These are phyloP conservation scores for Ptychadena robeensis DNA, from an alignment of 2,797 vertebrate species.

Conservation along the genomic window DNA sequence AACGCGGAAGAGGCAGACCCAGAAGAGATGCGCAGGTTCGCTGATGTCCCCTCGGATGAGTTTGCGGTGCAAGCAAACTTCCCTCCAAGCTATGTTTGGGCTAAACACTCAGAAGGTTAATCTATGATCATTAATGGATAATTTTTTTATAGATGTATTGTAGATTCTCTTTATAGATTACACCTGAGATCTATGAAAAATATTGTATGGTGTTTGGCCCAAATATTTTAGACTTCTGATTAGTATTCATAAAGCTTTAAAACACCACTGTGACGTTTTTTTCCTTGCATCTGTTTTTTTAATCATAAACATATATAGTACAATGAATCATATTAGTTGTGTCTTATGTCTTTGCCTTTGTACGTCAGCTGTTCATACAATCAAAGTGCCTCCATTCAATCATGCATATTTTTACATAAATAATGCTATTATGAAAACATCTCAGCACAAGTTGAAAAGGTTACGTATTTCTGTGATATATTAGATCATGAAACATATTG, in stretches of 20 bases:
- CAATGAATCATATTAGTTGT: conserved; percentile 37
- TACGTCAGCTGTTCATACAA: conserved; percentile 39
- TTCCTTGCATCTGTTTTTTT: background rate
- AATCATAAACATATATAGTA: conserved; percentile 20
- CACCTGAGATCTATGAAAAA: no score
- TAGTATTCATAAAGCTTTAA: background rate
- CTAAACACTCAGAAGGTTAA: no score
- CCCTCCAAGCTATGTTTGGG: no score
- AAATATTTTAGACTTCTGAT: background rate
- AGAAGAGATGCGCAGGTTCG: no score
- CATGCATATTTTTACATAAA: conserved; percentile 56
- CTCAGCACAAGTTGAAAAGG: conserved; percentile 46
- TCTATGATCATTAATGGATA: no score
- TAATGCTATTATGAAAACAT: conserved; percentile 53
- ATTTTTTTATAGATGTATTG: no score
- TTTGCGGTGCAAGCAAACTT: no score
- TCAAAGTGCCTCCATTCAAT: conserved; percentile 54
- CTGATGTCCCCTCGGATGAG: no score
- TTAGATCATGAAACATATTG: conserved; percentile 43
- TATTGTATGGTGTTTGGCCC: no score
- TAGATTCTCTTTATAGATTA: no score
- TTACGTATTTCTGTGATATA: conserved; percentile 50
- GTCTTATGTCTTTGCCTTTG: background rate
- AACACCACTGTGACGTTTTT: background rate
- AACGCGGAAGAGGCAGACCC: no score